These are phyloP conservation scores for Drosophila lacteicornis DNA, from an alignment of 1,140 invertebrate species.

Conservation along the genomic window DNA sequence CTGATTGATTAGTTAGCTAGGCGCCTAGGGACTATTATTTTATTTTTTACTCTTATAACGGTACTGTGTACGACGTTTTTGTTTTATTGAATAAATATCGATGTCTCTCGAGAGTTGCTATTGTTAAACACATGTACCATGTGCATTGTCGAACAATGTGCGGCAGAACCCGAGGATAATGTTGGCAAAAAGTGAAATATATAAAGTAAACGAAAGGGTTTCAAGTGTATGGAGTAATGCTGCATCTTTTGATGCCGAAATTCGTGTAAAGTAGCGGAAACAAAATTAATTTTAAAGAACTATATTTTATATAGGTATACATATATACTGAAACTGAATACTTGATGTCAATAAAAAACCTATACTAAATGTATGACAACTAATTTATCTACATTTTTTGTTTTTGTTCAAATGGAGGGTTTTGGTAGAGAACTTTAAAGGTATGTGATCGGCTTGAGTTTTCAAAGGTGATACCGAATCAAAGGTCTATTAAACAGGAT, in stretches of 20 bases:
- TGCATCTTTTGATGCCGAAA: constrained; percentile 49
- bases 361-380: constrained; percentile 70
- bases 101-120: constrained; percentile 8
- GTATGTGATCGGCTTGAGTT: too few species aligned
- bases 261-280: constrained; percentile 68
- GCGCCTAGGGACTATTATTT: constrained; percentile 51
- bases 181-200: constrained; percentile 41
- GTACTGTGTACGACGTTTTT: constrained; percentile 71
- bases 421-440: background rate
- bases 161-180: constrained; percentile 19
- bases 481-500: too few species aligned
- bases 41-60: constrained; percentile 47
- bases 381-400: background rate
- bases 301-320: constrained; percentile 78
- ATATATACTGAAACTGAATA: constrained; percentile 71
- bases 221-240: constrained; percentile 30
- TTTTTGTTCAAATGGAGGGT: background rate
- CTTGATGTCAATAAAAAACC: constrained; percentile 81
- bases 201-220: constrained; percentile 25
- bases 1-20: constrained; percentile 61
- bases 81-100: constrained; percentile 37
- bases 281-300: constrained; percentile 77
- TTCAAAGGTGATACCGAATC: too few species aligned
- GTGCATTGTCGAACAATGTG: constrained; percentile 56
- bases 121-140: constrained; percentile 42